phyloP scores from a whole-genome alignment of 2,113 vertebrate genomes.

The Hypomesus transpacificus region DNA sequence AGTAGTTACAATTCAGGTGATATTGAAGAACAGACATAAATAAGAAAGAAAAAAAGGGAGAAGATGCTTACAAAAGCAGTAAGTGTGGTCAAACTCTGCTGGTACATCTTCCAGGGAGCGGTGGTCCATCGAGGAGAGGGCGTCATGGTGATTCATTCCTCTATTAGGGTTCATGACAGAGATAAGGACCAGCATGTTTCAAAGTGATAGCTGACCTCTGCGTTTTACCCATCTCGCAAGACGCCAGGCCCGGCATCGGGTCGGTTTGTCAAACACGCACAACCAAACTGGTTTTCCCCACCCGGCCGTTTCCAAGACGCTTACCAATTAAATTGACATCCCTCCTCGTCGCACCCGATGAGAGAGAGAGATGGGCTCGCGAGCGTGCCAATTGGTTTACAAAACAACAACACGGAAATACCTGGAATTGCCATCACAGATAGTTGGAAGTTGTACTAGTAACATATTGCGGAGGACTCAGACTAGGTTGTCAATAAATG shows the following conservation, averaged over 20 bases:
- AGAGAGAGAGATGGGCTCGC: neutral
- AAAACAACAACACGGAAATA: neutral
- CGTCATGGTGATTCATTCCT: constrained; percentile 71
- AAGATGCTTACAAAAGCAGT: constrained; percentile 59
- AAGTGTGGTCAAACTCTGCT: constrained; percentile 48
- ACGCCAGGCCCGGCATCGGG: constrained; percentile 31
- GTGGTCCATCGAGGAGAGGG: constrained; percentile 52
- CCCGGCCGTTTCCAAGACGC: neutral
- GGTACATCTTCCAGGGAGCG: constrained; percentile 46
- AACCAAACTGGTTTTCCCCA: neutral
- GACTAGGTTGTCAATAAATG: neutral
- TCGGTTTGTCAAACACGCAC: constrained; percentile 39
- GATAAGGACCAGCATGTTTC: constrained; percentile 73
- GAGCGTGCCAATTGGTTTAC: neutral
- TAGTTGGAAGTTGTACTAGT: neutral
- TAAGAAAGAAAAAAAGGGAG: constrained; percentile 26
- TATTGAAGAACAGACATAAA: constrained; percentile 53
- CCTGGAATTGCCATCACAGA: neutral
- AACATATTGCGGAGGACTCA: neutral
- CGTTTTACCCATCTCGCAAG: constrained; percentile 54
- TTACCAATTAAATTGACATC: neutral
- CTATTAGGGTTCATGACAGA: constrained; percentile 68
- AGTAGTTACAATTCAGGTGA: constrained; percentile 53
- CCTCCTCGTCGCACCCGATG: neutral
- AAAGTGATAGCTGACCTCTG: constrained; percentile 73